Conservation (phyloP, 2,113 vertebrate species). For the Grammomys surdaster region DNA sequence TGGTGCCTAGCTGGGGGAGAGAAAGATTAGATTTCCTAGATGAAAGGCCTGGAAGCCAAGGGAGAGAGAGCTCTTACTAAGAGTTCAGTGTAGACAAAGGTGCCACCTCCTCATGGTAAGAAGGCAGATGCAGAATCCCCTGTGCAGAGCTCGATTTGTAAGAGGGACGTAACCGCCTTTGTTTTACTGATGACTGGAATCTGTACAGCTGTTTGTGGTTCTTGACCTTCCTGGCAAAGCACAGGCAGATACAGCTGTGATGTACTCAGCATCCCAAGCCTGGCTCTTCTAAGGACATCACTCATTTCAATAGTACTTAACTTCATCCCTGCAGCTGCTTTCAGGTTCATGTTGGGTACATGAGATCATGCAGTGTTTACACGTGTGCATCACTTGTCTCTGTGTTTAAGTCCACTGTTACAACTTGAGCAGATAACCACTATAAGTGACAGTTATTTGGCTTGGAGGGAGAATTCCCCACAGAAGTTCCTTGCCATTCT, state of each 20-base stretch:
- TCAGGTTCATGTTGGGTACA: conserved; percentile 46
- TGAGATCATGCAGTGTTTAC: neutral
- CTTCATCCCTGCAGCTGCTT: conserved; percentile 54
- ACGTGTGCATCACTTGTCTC: neutral
- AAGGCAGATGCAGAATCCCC: conserved; percentile 47
- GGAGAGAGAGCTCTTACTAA: neutral
- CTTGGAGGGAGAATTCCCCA: conserved; percentile 38
- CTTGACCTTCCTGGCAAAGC: conserved; percentile 68
- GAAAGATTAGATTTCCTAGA: conserved; percentile 18
- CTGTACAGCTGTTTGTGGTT: conserved; percentile 62
- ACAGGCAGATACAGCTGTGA: conserved; percentile 57
- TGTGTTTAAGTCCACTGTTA: neutral
- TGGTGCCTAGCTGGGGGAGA: neutral
- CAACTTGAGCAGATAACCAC: conserved; percentile 35
- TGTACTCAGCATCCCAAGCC: conserved; percentile 60
- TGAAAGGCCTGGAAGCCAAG: neutral
- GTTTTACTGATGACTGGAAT: conserved; percentile 69
- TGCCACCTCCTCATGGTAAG: conserved; percentile 2
- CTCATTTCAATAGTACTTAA: conserved; percentile 21
- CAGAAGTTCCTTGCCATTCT: conserved; percentile 59
- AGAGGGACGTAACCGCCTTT: conserved; percentile 45
- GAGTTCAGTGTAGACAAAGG: neutral
- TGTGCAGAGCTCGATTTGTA: conserved; percentile 33
- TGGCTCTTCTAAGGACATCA: conserved; percentile 54
- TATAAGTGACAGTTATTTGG: conserved; percentile 28